phyloP scores from a whole-genome alignment of 2,888 invertebrate species.

The Seira ritae region DNA sequence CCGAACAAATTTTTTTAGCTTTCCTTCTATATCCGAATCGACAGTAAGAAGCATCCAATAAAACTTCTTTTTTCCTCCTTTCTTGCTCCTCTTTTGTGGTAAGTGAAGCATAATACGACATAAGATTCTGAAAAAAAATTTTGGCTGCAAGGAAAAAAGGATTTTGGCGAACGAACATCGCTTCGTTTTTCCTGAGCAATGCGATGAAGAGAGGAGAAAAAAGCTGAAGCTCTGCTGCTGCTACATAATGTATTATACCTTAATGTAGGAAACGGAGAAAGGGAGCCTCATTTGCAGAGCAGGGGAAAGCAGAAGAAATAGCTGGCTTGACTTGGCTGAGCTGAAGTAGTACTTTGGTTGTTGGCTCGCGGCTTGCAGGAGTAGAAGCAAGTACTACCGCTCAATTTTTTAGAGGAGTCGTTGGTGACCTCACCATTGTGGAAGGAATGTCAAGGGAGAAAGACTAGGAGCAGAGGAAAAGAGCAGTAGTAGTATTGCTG shows the following conservation, averaged over 20 bases:
- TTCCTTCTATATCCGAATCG: constrained; percentile 23
- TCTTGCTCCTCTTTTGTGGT: constrained; percentile 55
- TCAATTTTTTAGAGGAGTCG: constrained; percentile 36
- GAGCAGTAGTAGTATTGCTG: constrained; percentile 54
- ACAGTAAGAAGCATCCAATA: constrained; percentile 38
- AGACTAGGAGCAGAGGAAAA: constrained; percentile 56
- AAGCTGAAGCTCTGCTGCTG: not conserved
- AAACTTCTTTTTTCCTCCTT: constrained; percentile 20
- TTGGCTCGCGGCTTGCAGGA: constrained; percentile 4
- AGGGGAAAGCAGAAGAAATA: constrained; percentile 6
- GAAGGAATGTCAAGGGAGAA: constrained; percentile 64
- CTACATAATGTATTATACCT: not conserved
- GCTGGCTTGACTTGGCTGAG: not conserved
- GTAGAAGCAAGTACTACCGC: constrained; percentile 36
- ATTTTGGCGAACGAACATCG: constrained; percentile 1
- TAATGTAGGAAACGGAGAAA: not conserved
- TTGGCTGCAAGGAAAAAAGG: constrained; percentile 49
- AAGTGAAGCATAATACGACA: constrained; percentile 59
- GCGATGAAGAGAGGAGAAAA: not conserved
- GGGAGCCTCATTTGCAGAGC: not conserved
- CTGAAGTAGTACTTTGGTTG: not conserved
- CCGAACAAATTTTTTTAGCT: not conserved
- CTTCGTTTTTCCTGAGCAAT: not conserved
- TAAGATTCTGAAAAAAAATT: constrained; percentile 55
- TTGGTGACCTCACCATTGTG: constrained; percentile 62